Percentiles rank a stretch among this genome's conserved stretches.
Conservation (phyloP, 2,797 vertebrate species). For the Cyclopterus lumpus region DNA sequence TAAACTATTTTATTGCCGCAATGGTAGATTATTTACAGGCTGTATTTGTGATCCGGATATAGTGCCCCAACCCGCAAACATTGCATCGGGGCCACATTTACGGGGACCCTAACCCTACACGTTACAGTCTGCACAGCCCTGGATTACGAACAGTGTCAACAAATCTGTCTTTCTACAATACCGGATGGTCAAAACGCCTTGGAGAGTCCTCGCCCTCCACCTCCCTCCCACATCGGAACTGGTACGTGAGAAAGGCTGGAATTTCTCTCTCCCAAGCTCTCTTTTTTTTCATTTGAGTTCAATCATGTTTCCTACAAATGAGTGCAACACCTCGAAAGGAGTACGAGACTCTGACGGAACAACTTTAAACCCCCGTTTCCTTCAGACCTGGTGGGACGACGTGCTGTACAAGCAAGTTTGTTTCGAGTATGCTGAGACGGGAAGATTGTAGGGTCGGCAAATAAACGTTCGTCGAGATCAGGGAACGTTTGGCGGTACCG, state of each 20-base stretch:
- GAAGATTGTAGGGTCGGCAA: neutral
- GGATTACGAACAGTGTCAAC: neutral
- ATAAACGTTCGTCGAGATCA: neutral
- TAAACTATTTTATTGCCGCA: neutral
- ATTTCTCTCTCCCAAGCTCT: neutral
- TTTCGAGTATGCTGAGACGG: neutral
- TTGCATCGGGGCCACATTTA: neutral
- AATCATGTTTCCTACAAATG: slow-evolving; percentile 3
- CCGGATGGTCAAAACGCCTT: neutral
- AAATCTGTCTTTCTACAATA: neutral
- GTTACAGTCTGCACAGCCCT: neutral
- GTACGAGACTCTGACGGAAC: slow-evolving; percentile 1
- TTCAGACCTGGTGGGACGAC: neutral
- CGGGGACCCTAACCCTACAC: neutral
- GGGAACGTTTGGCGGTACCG: neutral
- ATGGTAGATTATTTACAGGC: neutral
- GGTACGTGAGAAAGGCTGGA: neutral
- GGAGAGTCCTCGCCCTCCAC: neutral
- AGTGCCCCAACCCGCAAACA: neutral
- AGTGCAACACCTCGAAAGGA: neutral
- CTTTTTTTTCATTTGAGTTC: neutral
- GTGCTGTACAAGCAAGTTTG: neutral
- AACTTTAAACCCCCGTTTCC: slow-evolving; percentile 1
- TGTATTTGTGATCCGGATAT: neutral
- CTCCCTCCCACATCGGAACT: neutral